Conservation (phyloP, 2,797 vertebrate species). For the Enteromius radiatus region DNA sequence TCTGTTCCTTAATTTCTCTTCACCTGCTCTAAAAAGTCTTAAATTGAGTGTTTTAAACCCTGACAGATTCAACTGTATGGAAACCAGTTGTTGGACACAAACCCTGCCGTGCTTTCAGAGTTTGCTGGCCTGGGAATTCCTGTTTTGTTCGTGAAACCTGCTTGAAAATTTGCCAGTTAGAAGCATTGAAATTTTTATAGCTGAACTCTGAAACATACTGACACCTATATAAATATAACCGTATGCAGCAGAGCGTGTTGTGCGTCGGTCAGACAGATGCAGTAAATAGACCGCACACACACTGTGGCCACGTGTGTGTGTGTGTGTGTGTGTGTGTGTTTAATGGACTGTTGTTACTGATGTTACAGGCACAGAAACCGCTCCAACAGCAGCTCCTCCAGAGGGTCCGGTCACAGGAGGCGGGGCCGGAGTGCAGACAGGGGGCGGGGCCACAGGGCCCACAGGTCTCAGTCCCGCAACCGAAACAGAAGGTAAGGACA, state of each 20-base stretch:
- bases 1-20: background rate
- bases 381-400: slow-evolving; percentile 94
- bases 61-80: background rate
- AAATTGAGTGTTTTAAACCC: background rate
- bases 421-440: slow-evolving; percentile 85
- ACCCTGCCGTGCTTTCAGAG: background rate
- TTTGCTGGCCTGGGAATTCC: background rate
- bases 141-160: background rate
- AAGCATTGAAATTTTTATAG: background rate
- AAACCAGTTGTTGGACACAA: background rate
- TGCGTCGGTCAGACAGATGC: slow-evolving; percentile 36
- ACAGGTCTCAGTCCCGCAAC: slow-evolving; percentile 86
- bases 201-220: background rate
- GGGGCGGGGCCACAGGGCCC: slow-evolving; percentile 81
- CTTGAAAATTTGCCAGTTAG: background rate
- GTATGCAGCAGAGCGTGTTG: background rate
- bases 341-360: background rate
- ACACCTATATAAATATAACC: background rate
- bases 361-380: slow-evolving; percentile 83
- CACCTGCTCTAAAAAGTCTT: background rate
- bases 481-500: slow-evolving; percentile 85
- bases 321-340: slow-evolving; percentile 18
- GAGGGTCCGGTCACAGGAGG: slow-evolving; percentile 87
- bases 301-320: background rate
- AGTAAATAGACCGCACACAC: background rate